A percentile compares a stretch with the other conserved stretches of the same genome.
phyloP scores from a whole-genome alignment of 2,113 vertebrate genomes.

The Larimichthys polyactis region DNA sequence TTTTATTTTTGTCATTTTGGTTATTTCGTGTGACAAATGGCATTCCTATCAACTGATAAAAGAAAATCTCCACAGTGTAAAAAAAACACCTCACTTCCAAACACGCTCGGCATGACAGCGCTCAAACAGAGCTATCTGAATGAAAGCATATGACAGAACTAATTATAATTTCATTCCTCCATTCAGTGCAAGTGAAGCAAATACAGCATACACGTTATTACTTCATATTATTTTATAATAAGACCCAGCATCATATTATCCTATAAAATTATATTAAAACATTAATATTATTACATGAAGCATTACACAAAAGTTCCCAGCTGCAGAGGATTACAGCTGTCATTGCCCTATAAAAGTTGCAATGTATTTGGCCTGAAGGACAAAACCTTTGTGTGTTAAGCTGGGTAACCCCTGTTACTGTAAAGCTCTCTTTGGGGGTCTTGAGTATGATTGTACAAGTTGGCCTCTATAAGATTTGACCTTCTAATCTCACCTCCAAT shows the following conservation, averaged over 20 bases:
- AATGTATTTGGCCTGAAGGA: constrained; percentile 10
- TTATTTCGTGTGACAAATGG: not conserved
- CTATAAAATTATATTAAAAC: constrained; percentile 36
- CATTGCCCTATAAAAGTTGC: not conserved
- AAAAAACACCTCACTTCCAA: not conserved
- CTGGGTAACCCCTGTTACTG: constrained; percentile 13
- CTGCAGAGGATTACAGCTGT: not conserved
- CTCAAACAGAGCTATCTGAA: constrained; percentile 4
- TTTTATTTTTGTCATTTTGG: not conserved
- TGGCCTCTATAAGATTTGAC: constrained; percentile 21
- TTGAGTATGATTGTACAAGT: constrained; percentile 15
- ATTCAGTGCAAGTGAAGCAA: constrained; percentile 6
- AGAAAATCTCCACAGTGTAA: not conserved
- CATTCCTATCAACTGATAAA: not conserved
- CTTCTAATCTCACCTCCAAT: constrained; percentile 43
- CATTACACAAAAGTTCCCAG: constrained; percentile 13
- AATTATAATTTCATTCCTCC: constrained; percentile 33
- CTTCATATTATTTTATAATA: constrained; percentile 37
- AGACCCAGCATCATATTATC: constrained; percentile 6
- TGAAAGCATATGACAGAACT: constrained; percentile 22
- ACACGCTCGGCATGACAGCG: not conserved
- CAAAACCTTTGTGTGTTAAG: constrained; percentile 13
- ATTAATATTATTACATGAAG: constrained; percentile 25
- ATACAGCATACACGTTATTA: constrained; percentile 36
- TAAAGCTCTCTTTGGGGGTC: constrained; percentile 17